Percentiles rank a stretch among this genome's conserved stretches.
phyloP scores from a whole-genome alignment of 2,797 vertebrate species.

The Erithacus rubecula region DNA sequence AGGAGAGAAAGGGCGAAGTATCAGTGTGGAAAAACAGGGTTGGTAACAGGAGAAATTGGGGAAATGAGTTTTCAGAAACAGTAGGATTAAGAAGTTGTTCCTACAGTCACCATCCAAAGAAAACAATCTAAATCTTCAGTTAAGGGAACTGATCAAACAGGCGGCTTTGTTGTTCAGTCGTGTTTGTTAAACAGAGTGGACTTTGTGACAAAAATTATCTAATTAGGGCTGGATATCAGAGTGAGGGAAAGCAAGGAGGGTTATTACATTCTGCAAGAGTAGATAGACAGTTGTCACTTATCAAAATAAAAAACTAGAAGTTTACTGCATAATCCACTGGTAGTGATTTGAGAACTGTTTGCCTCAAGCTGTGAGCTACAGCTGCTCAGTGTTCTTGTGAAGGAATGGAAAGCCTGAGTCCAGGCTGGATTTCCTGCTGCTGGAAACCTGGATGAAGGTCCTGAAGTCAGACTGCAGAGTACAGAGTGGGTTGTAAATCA shows the following conservation, averaged over 20 bases:
- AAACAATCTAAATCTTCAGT: slow-evolving; percentile 13
- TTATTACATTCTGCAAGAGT: not conserved
- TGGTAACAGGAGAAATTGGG: not conserved
- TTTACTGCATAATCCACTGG: not conserved
- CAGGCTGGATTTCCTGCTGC: slow-evolving; percentile 11
- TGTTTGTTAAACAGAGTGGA: not conserved
- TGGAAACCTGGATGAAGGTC: slow-evolving; percentile 10
- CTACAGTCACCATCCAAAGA: slow-evolving; percentile 23
- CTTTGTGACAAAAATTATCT: not conserved
- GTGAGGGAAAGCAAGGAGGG: not conserved
- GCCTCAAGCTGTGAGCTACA: not conserved
- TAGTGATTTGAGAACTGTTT: not conserved
- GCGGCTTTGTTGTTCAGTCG: not conserved
- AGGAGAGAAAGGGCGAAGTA: not conserved
- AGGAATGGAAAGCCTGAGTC: not conserved
- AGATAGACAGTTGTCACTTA: not conserved
- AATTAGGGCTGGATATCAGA: not conserved
- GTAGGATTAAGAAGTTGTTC: slow-evolving; percentile 34
- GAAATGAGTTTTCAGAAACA: slow-evolving; percentile 30
- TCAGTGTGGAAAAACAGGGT: not conserved
- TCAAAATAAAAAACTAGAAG: not conserved
- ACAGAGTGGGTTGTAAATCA: not conserved
- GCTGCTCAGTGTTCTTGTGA: not conserved
- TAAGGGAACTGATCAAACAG: not conserved
- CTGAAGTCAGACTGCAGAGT: not conserved